Base-by-base conservation (phyloP, 2,888 invertebrate genomes). In the Apamea epomidion region DNA sequence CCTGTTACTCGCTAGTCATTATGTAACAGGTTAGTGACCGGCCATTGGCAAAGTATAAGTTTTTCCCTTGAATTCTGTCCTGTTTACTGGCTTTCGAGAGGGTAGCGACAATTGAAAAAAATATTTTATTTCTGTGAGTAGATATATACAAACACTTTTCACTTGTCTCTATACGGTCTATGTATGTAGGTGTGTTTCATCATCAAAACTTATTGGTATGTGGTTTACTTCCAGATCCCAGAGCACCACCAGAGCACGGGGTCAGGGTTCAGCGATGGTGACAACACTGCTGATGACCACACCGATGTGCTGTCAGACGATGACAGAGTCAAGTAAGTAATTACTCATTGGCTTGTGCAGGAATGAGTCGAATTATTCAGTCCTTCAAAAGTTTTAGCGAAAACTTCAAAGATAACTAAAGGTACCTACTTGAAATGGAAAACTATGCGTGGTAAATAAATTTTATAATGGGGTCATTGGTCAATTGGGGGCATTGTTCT, bases 201-300 rank as follows among this genome's bases (percentile, higher is more conserved):
- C 10, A 21, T n/a, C 18, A 12, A 21, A n/a, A 42, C 12, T 42
- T 60, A 72, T 62, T 16, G 12, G 10, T 58, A 18, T 60, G 18
- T 3, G n/a, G 18, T 37, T 18, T 12, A 21, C 60, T 72, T 90
- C 0, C 92, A 97, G 97, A 97, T 97, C 18, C 97, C 97, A 5
- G 97, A 97, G 85, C 97, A 97, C 83, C 96, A 97, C 81, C 96
- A 95, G 90, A 97, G 97, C 85, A 89, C 95, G 0, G 96, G 92
- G 0, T 97, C 97, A 37, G 96, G 95, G 21, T 97, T 96, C 94
- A 96, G 97, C 87, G 97, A 97, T 87, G 97, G 95, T 5, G 96
- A 97, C 87, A 93, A 93, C 78, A 92, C 93, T 0, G 93, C 94
- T 1, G 96, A 96, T n/a, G 96, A 96, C n/a, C 92, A 93, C 75